Evolutionary conservation across 1,140 invertebrate species (phyloP), one percentile per base, ranked within the genome.

Genomic region (Zophobas atratus): DNA sequence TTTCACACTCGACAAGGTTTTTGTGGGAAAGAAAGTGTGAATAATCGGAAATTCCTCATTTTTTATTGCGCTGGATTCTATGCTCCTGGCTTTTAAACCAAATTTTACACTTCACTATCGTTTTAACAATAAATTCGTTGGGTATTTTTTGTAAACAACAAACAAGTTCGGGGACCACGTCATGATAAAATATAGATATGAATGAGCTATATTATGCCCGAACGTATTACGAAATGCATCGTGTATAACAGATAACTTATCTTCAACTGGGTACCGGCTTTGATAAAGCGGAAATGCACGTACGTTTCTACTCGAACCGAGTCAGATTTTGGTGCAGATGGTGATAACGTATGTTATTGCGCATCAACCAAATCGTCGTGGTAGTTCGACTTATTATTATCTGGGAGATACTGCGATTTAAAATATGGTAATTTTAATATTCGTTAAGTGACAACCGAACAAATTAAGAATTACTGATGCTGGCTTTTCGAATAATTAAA

Each of bases 191-290:
- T 56, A 39, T 36, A 39, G 71, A 53, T 72, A 72, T 72, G 48
- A 55, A 73, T 73, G 55, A 67, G 43, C 38, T 39, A 48, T 35
- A 51, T 53, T 73, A 56, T 53, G 36, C 38, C 6, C 38, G 55
- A 73, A 73, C 48, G 34, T 73, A 43, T 73, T 73, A 73, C 71
- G 71, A 53, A 73, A 73, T 73, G 70, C 70, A 72, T 72, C 70
- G 48, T 35, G 36, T 70, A 35, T 55, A 49, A 56, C 39, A 41
- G 71, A 73, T 73, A 73, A 41, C 49, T 55, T 73, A 73, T 73
- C 71, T 55, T 6, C 2, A 38, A 38, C 51, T 55, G 51, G 36
- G 56, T 60, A 8, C 3, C 60, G 60, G 20, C 55, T 74, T 53
- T 46, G 71, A 74, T 74, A 74, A 74, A 46, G 6, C 71, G 71